Conservation (phyloP, 2,888 invertebrate genomes). For the Coleophora flavipennella region DNA sequence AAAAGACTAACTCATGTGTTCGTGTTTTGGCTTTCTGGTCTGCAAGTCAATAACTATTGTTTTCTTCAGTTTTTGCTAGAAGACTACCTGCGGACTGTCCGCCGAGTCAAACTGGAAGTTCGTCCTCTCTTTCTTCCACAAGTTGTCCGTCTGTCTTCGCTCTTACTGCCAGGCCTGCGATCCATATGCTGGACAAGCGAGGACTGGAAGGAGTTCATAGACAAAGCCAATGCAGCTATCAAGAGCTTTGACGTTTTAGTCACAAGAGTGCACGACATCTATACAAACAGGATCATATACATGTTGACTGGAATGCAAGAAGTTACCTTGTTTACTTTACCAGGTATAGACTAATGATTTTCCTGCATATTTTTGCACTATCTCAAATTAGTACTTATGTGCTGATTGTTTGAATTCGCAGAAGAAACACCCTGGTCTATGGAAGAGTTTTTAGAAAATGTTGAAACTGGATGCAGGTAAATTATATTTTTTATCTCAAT, state of each 20-base stretch:
- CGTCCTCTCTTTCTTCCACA: constrained; percentile 92
- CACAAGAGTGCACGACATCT: constrained; percentile 89
- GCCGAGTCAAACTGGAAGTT: constrained; percentile 87
- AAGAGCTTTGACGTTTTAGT: constrained; percentile 84
- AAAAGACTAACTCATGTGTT: too few species aligned
- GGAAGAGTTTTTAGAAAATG: constrained; percentile 87
- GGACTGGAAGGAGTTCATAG: constrained; percentile 85
- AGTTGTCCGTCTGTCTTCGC: constrained; percentile 85
- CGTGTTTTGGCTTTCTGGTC: too few species aligned
- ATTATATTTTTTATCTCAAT: constrained; percentile 15
- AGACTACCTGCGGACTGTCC: constrained; percentile 80
- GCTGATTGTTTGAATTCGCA: constrained; percentile 15
- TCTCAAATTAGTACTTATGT: background rate
- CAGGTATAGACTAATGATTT: constrained; percentile 49
- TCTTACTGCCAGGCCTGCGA: constrained; percentile 86
- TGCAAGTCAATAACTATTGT: background rate
- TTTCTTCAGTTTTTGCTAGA: constrained; percentile 79
- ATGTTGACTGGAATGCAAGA: constrained; percentile 91
- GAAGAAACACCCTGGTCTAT: constrained; percentile 90
- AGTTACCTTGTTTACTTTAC: constrained; percentile 85
- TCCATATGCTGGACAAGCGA: constrained; percentile 90
- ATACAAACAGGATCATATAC: constrained; percentile 90
- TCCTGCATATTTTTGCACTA: constrained; percentile 1
- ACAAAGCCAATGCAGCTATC: constrained; percentile 82
- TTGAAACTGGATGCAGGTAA: constrained; percentile 83